Percentiles rank a stretch among this genome's conserved stretches.
Conservation (phyloP, 2,113 vertebrate species). For the Bos javanicus region DNA sequence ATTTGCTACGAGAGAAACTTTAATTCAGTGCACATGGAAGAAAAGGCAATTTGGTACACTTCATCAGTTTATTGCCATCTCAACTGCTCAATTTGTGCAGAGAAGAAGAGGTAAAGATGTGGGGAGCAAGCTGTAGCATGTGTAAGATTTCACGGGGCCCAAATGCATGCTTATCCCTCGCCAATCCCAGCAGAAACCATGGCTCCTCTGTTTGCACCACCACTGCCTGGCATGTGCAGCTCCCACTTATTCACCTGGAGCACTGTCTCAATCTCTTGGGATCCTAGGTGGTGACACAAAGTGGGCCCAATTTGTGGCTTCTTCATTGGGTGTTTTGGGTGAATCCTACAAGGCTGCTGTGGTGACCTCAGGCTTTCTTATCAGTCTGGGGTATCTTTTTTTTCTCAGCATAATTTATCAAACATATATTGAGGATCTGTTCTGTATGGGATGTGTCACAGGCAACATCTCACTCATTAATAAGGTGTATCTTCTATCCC, state of each 20-base stretch:
- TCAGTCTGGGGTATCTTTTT: not conserved
- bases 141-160: not conserved
- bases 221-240: too few species aligned
- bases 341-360: not conserved
- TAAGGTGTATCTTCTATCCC: not conserved
- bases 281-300: not conserved
- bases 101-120: not conserved
- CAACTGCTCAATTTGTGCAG: not conserved
- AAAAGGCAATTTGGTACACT: conserved; percentile 48
- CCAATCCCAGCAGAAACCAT: not conserved
- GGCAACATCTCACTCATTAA: not conserved
- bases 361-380: not conserved
- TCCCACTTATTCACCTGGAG: not conserved
- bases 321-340: not conserved
- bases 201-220: not conserved
- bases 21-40: conserved; percentile 32
- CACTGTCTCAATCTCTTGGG: not conserved
- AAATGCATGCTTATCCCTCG: not conserved
- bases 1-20: conserved; percentile 47
- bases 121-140: not conserved
- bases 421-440: not conserved
- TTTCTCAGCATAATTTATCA: not conserved
- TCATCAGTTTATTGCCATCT: not conserved
- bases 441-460: not conserved
- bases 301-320: not conserved